Conservation (phyloP, 1,140 invertebrate genomes). For the Drosophila leontia region DNA sequence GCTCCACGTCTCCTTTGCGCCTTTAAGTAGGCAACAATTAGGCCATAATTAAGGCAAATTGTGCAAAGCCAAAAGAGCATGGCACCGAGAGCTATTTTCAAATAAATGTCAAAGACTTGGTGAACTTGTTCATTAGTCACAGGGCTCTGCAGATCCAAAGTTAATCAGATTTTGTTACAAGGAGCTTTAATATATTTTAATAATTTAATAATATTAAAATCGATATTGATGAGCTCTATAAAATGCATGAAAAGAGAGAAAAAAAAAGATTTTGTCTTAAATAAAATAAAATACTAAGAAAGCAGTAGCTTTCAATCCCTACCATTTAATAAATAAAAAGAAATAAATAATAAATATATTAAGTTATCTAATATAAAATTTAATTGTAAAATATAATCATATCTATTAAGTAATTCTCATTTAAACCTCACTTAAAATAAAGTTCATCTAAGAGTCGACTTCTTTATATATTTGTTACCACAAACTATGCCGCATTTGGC, state of each 20-base stretch:
- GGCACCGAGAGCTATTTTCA: slow-evolving; percentile 7
- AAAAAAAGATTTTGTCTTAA: not conserved
- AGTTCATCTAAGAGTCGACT: not conserved
- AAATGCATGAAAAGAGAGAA: not conserved
- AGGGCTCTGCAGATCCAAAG: not conserved
- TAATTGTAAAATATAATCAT: too few relatives aligned
- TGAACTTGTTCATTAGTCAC: slow-evolving; percentile 6
- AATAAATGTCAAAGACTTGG: slow-evolving; percentile 10
- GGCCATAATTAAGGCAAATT: slow-evolving; percentile 11
- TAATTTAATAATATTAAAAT: too few relatives aligned
- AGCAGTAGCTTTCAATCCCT: not conserved
- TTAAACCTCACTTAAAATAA: not conserved
- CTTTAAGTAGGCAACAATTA: slow-evolving; percentile 22
- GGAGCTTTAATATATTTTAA: not conserved
- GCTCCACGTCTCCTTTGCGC: slow-evolving; percentile 5
- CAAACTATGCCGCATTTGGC: slow-evolving; percentile 45
- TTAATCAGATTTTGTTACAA: not conserved
- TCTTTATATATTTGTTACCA: not conserved
- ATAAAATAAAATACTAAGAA: not conserved
- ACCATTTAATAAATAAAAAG: not conserved
- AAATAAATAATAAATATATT: not conserved
- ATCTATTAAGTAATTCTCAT: not conserved
- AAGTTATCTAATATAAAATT: not conserved
- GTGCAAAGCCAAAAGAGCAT: slow-evolving; percentile 13
- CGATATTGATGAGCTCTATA: too few relatives aligned